These are phyloP conservation scores for Amyelois transitella DNA, from an alignment of 1,140 invertebrate genomes.

Conservation along the genomic window DNA sequence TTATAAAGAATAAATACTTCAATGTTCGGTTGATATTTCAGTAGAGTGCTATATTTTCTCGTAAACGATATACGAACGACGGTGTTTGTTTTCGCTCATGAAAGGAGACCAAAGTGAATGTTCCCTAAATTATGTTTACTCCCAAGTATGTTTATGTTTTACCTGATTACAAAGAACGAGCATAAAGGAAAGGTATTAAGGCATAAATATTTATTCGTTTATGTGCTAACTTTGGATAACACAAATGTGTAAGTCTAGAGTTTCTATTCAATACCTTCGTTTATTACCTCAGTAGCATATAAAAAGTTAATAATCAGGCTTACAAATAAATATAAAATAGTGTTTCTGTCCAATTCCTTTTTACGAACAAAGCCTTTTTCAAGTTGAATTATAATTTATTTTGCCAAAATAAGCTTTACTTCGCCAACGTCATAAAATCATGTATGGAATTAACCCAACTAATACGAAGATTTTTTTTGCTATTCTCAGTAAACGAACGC, in stretches of 20 bases:
- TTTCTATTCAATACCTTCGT: too few relatives aligned
- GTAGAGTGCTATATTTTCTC: not conserved
- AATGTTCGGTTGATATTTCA: constrained; percentile 18
- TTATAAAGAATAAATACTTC: constrained; percentile 41
- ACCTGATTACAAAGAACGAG: not conserved
- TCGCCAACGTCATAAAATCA: not conserved
- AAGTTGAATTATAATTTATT: not conserved
- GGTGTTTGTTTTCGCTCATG: not conserved
- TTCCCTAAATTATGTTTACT: not conserved
- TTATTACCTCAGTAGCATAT: too few relatives aligned
- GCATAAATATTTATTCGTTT: not conserved
- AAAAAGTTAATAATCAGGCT: too few relatives aligned
- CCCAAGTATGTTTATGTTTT: not conserved
- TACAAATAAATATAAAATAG: too few relatives aligned
- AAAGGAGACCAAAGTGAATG: not conserved
- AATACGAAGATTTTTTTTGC: not conserved
- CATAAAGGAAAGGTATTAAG: not conserved
- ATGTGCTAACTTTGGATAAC: too few relatives aligned
- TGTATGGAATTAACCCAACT: not conserved
- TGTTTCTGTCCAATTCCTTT: too few relatives aligned
- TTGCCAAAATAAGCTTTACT: not conserved
- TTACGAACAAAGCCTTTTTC: too few relatives aligned
- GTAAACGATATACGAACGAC: not conserved
- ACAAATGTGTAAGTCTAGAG: too few relatives aligned
- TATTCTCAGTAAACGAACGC: constrained; percentile 16